Evolutionary conservation across 2,888 invertebrate species (phyloP).

Genomic region (Latrodectus elegans): DNA sequence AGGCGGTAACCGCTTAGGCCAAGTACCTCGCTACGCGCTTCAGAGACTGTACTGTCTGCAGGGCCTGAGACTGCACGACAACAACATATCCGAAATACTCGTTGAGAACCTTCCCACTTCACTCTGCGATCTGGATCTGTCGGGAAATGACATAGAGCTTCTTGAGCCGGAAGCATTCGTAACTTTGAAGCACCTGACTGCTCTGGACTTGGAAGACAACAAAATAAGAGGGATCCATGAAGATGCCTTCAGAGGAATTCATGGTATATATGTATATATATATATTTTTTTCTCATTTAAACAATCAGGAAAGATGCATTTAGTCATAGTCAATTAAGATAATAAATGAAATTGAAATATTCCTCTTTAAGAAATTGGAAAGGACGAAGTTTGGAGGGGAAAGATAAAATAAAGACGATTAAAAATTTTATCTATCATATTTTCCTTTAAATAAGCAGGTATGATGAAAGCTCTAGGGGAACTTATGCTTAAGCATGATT

Average conservation of each 20-base stretch:
- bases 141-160: slow-evolving; percentile 87
- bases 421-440: no score
- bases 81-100: slow-evolving; percentile 69
- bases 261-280: slow-evolving; percentile 70
- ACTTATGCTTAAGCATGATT: no score
- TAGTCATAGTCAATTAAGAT: no score
- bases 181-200: slow-evolving; percentile 86
- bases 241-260: slow-evolving; percentile 86
- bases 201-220: slow-evolving; percentile 91
- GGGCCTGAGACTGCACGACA: slow-evolving; percentile 71
- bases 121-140: slow-evolving; percentile 88
- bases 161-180: slow-evolving; percentile 80
- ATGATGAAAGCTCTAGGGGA: no score
- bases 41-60: slow-evolving; percentile 65
- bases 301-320: no score
- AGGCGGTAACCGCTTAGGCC: slow-evolving; percentile 86
- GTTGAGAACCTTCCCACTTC: slow-evolving; percentile 75
- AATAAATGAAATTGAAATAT: no score
- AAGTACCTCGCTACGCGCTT: slow-evolving; percentile 79
- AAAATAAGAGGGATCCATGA: slow-evolving; percentile 84
- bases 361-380: no score
- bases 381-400: no score
- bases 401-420: no score
- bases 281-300: background rate
- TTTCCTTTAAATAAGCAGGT: no score